phyloP scores from a whole-genome alignment of 1,140 invertebrate species.

The Lordiphosa mommai region DNA sequence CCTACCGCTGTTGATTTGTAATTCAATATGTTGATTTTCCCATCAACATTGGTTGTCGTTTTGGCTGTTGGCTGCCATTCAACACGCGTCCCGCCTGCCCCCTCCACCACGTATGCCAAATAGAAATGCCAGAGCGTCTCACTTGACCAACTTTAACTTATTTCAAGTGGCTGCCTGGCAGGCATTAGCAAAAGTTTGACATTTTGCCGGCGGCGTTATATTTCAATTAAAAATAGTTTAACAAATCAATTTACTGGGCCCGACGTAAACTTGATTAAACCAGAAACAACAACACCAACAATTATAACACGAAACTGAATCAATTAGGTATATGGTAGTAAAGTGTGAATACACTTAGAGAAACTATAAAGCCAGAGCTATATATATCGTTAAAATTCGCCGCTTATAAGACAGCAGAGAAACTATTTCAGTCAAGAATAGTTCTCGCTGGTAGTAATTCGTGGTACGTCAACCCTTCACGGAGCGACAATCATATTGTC shows the following conservation, averaged over 20 bases:
- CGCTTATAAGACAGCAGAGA: too few relatives aligned
- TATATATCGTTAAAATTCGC: too few relatives aligned
- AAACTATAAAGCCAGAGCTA: too few relatives aligned
- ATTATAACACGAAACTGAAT: conserved; percentile 55
- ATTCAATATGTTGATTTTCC: conserved; percentile 46
- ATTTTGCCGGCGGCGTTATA: conserved; percentile 45
- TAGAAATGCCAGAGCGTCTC: conserved; percentile 1
- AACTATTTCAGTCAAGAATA: too few relatives aligned
- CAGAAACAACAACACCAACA: conserved; percentile 15
- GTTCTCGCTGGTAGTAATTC: too few relatives aligned
- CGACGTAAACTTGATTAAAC: conserved; percentile 49
- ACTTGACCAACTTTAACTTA: conserved; percentile 40
- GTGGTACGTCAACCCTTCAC: too few relatives aligned
- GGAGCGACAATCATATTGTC: too few relatives aligned
- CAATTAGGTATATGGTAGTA: neutral
- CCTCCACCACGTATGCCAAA: conserved; percentile 22
- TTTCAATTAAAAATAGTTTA: conserved; percentile 76
- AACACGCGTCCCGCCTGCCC: conserved; percentile 5
- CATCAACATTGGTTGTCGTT: neutral
- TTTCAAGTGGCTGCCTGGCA: conserved; percentile 33
- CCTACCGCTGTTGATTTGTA: conserved; percentile 17
- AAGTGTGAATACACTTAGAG: too few relatives aligned
- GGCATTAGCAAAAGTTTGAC: conserved; percentile 50
- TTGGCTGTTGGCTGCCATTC: conserved; percentile 39
- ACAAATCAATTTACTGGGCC: conserved; percentile 64